Conservation (phyloP, 2,797 vertebrate species). For the Sebastolobus altivelis region DNA sequence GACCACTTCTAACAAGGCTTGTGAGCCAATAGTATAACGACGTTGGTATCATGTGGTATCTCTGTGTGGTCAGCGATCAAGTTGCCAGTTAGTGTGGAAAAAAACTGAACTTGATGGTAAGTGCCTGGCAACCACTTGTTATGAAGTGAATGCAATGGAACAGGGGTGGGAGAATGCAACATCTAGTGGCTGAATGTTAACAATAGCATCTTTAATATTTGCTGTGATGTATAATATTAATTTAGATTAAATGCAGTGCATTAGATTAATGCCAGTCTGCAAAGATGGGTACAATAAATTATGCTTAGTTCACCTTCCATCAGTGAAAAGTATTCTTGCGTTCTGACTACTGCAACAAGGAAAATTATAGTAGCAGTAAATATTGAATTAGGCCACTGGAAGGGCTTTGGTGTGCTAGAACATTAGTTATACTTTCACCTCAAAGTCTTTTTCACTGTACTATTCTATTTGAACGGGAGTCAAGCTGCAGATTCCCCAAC, state of each 20-base stretch:
- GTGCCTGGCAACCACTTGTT: no score
- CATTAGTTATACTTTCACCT: slow-evolving; percentile 24
- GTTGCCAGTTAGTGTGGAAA: no score
- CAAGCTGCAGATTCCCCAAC: slow-evolving; percentile 71
- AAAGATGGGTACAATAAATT: neutral
- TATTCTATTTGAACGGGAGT: slow-evolving; percentile 55
- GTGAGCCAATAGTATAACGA: no score
- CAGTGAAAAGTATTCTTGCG: neutral
- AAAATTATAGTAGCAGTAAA: slow-evolving; percentile 13
- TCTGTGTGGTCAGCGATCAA: no score
- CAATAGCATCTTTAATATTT: neutral
- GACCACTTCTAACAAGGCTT: no score
- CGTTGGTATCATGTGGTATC: no score
- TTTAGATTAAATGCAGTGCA: neutral
- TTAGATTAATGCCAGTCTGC: neutral
- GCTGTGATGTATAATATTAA: neutral
- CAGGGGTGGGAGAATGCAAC: no score
- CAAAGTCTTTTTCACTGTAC: slow-evolving; percentile 32
- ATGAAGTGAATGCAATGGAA: no score
- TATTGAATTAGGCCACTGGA: slow-evolving; percentile 41
- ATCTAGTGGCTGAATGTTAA: fast-evolving
- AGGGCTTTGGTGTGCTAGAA: slow-evolving; percentile 11
- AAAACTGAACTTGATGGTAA: no score
- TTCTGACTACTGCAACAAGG: slow-evolving; percentile 19
- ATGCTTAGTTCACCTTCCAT: neutral